Conservation (phyloP, 2,113 vertebrate genomes). For the Zingel zingel region DNA sequence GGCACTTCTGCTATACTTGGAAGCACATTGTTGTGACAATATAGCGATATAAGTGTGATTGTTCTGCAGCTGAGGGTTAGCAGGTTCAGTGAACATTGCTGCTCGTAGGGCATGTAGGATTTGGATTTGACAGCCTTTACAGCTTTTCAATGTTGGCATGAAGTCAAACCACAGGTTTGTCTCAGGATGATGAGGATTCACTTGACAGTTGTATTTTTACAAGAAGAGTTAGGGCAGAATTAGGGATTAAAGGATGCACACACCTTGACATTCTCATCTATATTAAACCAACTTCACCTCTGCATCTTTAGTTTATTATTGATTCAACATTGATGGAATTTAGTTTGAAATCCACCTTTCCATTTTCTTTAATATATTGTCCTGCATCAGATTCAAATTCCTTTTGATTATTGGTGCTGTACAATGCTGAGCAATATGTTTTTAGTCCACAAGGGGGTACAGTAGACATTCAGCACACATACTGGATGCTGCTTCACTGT, state of each 20-base stretch:
- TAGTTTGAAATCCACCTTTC: not conserved
- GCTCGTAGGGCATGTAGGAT: conserved; percentile 20
- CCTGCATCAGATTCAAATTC: not conserved
- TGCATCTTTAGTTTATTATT: conserved; percentile 1
- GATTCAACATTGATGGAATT: not conserved
- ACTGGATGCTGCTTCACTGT: not conserved
- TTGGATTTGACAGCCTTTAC: conserved; percentile 38
- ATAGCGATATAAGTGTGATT: conserved; percentile 22
- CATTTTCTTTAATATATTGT: not conserved
- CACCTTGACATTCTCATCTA: not conserved
- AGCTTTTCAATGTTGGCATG: conserved; percentile 49
- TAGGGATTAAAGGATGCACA: conserved; percentile 2
- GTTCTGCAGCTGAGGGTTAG: conserved; percentile 31
- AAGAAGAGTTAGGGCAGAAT: conserved; percentile 30
- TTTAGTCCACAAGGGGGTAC: conserved; percentile 80
- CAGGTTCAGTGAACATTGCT: conserved; percentile 57
- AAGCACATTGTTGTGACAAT: conserved; percentile 21
- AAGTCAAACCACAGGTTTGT: conserved; percentile 62
- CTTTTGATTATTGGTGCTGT: not conserved
- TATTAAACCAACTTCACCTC: not conserved
- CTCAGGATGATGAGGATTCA: conserved; percentile 58
- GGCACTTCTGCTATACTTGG: conserved; percentile 34
- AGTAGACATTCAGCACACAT: conserved; percentile 74
- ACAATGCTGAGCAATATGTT: conserved; percentile 37
- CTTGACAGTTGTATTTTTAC: conserved; percentile 58